These are phyloP conservation scores for Eutolmus rufibarbis DNA, from an alignment of 2,888 invertebrate genomes.

Conservation along the genomic window DNA sequence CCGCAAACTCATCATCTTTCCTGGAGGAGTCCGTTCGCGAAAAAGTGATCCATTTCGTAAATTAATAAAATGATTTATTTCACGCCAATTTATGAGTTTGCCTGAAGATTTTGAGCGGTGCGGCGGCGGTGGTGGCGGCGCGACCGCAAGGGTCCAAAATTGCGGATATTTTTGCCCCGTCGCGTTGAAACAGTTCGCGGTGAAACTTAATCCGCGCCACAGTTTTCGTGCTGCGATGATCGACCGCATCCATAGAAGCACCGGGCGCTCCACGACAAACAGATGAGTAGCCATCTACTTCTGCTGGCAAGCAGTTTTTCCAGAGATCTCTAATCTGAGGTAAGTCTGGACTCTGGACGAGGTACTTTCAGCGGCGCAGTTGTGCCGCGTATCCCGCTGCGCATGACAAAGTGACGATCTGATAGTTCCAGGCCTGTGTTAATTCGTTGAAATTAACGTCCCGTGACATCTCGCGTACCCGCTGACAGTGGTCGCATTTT, in stretches of 20 bases:
- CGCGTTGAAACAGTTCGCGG: neutral
- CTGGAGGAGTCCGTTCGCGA: neutral
- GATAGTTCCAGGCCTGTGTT: slow-evolving; percentile 49
- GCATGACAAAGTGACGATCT: slow-evolving; percentile 53
- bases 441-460: slow-evolving; percentile 52
- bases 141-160: neutral
- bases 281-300: slow-evolving; percentile 24
- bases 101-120: neutral
- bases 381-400: slow-evolving; percentile 50
- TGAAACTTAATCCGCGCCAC: slow-evolving; percentile 18
- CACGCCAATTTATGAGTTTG: slow-evolving; percentile 39
- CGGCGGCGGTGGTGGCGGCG: neutral
- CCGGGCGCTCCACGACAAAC: slow-evolving; percentile 11
- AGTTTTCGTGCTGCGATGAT: slow-evolving; percentile 37
- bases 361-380: slow-evolving; percentile 40
- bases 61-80: slow-evolving; percentile 48
- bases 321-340: neutral
- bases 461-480: slow-evolving; percentile 46
- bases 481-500: slow-evolving; percentile 42
- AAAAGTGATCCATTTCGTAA: slow-evolving; percentile 37
- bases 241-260: slow-evolving; percentile 33
- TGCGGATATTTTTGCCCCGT: neutral
- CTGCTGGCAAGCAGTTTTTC: neutral
- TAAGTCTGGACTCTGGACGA: slow-evolving; percentile 31
- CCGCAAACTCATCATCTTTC: slow-evolving; percentile 36